Evolutionary conservation across 2,888 invertebrate species (phyloP).

Genomic region (Lasioglossum zephyrum): DNA sequence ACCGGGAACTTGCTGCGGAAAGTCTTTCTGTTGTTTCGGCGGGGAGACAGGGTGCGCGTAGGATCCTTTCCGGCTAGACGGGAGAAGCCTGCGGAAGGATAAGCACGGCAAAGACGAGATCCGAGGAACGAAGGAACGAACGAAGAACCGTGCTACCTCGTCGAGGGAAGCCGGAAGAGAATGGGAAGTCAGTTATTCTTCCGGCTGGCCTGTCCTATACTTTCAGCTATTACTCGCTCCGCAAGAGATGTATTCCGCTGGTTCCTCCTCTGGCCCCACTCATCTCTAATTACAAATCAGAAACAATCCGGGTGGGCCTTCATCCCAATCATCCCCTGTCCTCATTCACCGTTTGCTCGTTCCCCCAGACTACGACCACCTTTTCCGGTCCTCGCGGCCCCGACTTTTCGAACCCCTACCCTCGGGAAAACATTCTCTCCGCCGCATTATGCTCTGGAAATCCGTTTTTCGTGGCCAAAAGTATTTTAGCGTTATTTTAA

Average conservation of each 20-base stretch:
- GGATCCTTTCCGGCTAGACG: conserved; percentile 45
- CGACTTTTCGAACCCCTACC: neutral
- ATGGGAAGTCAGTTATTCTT: conserved; percentile 71
- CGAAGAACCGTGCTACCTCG: neutral
- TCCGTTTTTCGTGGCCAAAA: no score
- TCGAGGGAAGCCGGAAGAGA: conserved; percentile 37
- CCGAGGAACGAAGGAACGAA: conserved; percentile 23
- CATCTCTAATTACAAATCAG: conserved; percentile 83
- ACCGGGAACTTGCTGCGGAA: conserved; percentile 61
- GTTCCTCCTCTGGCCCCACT: conserved; percentile 71
- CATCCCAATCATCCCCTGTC: conserved; percentile 49
- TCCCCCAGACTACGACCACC: conserved; percentile 43
- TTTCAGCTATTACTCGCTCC: conserved; percentile 73
- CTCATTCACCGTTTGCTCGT: conserved; percentile 33
- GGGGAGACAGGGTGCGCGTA: conserved; percentile 46
- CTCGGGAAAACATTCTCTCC: neutral
- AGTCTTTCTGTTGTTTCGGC: conserved; percentile 57
- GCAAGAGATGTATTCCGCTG: conserved; percentile 75
- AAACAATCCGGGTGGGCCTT: conserved; percentile 75
- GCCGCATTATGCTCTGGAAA: neutral
- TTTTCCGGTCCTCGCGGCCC: neutral
- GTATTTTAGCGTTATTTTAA: no score
- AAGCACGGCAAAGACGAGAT: conserved; percentile 25
- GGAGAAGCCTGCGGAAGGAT: conserved; percentile 22
- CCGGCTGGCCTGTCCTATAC: conserved; percentile 72